Conservation (phyloP, 2,888 invertebrate species). For the Sarcophaga carnaria region DNA sequence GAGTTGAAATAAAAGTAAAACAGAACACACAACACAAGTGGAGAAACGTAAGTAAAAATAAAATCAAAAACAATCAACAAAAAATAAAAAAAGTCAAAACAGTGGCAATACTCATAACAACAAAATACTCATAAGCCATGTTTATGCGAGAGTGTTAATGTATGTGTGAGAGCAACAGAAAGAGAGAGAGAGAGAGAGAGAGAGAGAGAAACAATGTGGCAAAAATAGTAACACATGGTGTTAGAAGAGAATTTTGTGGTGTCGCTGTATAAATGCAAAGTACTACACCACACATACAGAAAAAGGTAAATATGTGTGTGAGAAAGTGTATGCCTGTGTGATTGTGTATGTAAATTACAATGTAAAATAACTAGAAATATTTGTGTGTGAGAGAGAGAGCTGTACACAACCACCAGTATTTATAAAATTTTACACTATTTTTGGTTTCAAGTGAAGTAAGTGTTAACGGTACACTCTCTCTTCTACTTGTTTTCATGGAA, state of each 20-base stretch:
- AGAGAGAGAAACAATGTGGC: neutral
- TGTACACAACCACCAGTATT: neutral
- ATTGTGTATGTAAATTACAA: too few relatives aligned
- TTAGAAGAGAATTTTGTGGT: slow-evolving; percentile 34
- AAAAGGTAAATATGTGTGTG: slow-evolving; percentile 36
- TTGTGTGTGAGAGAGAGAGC: neutral
- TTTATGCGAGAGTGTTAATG: neutral
- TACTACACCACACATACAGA: neutral
- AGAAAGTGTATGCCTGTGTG: neutral
- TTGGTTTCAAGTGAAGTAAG: slow-evolving; percentile 19
- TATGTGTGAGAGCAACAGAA: neutral
- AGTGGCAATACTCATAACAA: slow-evolving; percentile 1
- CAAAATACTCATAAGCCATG: slow-evolving; percentile 1
- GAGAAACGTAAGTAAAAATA: neutral
- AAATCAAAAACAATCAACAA: neutral
- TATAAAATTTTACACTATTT: slow-evolving; percentile 2
- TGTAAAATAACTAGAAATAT: slow-evolving; percentile 7
- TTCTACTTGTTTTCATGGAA: neutral
- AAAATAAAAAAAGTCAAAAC: neutral
- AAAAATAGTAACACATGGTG: slow-evolving; percentile 42
- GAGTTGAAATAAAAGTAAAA: neutral
- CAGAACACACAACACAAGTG: neutral
- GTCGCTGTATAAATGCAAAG: slow-evolving; percentile 14
- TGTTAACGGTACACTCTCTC: neutral
- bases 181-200: neutral